phyloP scores from a whole-genome alignment of 2,888 invertebrate species.

The Drosophila borborema region DNA sequence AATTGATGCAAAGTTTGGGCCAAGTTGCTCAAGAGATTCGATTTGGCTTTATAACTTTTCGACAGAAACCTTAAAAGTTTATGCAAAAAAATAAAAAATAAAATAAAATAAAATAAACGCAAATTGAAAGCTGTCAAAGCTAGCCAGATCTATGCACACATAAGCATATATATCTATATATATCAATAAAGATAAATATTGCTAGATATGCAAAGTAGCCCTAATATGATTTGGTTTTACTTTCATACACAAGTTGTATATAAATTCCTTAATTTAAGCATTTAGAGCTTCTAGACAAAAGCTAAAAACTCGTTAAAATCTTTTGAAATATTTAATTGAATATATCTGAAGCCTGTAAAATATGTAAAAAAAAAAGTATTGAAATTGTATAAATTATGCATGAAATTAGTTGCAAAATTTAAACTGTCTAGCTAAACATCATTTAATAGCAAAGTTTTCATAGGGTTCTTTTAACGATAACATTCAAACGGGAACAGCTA shows the following conservation, averaged over 20 bases:
- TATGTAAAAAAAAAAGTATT: no score
- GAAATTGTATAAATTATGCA: no score
- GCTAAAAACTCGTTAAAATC: not conserved
- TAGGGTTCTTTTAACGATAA: no score
- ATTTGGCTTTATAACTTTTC: slow-evolving; percentile 16
- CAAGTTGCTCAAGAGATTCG: slow-evolving; percentile 16
- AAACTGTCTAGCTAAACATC: no score
- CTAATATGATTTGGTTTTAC: not conserved
- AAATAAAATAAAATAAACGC: not conserved
- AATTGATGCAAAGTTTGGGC: slow-evolving; percentile 25
- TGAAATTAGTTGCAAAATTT: no score
- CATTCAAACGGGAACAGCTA: no score
- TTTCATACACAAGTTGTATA: not conserved
- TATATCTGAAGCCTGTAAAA: no score
- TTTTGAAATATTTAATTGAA: not conserved
- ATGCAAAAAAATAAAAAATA: slow-evolving; percentile 6
- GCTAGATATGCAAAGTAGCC: not conserved
- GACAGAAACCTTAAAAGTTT: slow-evolving; percentile 18
- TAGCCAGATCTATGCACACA: not conserved
- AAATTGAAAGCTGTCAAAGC: not conserved
- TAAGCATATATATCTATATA: not conserved
- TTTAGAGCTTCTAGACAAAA: not conserved
- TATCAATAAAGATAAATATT: not conserved
- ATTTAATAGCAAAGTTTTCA: no score
- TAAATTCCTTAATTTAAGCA: not conserved